Conservation (phyloP, 2,113 vertebrate species). For the Corythornis madagascariensis region DNA sequence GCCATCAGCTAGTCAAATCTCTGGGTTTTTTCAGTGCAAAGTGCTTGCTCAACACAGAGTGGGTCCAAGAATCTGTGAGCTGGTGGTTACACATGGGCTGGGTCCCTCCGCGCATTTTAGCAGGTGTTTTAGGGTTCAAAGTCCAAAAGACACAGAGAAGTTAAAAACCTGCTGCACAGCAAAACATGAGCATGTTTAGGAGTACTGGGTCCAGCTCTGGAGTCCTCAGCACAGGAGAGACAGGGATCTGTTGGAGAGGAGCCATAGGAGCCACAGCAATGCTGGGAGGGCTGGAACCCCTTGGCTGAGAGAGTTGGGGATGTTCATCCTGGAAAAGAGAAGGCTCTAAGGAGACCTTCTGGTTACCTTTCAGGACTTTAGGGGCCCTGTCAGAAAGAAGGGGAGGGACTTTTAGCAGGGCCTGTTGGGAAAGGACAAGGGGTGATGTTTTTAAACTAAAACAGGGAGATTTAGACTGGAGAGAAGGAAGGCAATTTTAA, state of each 20-base stretch:
- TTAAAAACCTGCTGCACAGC: background rate
- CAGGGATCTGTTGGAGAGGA: background rate
- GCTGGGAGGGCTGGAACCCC: background rate
- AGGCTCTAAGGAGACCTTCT: background rate
- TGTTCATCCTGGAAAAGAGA: background rate
- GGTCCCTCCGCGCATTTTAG: background rate
- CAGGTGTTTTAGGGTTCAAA: background rate
- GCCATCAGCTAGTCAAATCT: background rate
- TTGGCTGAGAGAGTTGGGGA: no score
- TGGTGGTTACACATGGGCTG: background rate
- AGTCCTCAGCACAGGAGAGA: background rate
- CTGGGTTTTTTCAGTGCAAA: background rate
- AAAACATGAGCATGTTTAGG: background rate
- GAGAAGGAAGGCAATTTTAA: background rate
- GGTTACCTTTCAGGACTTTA: background rate
- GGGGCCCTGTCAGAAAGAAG: background rate
- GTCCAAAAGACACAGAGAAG: background rate
- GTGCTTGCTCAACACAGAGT: rapidly evolving
- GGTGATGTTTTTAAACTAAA: background rate
- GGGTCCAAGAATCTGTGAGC: rapidly evolving
- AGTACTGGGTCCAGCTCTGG: background rate
- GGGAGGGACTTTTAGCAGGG: background rate
- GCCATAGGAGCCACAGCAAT: background rate
- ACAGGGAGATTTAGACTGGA: background rate
- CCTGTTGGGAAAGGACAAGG: background rate